Evolutionary conservation across 2,797 vertebrate genomes (phyloP).

Genomic region (Mallotus villosus): DNA sequence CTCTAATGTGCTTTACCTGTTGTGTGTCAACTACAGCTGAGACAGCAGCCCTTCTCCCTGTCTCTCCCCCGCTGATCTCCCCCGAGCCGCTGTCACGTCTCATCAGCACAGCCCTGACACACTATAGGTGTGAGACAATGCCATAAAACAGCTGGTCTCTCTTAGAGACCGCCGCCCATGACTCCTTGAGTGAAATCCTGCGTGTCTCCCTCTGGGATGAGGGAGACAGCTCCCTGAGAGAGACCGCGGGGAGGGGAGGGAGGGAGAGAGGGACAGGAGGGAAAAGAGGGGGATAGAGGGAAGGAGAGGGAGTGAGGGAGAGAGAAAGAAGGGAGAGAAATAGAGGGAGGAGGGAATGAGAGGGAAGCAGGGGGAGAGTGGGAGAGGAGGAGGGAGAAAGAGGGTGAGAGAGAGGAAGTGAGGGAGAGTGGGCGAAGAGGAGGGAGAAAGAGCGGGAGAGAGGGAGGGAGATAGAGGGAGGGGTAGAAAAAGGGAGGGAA

Average conservation of each 20-base stretch:
- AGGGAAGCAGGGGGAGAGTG: neutral
- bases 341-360: neutral
- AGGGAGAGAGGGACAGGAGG: neutral
- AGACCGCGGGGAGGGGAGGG: conserved; percentile 23
- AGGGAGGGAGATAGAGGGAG: conserved; percentile 11
- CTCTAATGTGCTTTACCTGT: too few species aligned
- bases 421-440: conserved; percentile 22
- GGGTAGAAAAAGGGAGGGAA: neutral
- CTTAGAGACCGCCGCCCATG: conserved; percentile 38
- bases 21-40: neutral
- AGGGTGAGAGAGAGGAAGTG: neutral
- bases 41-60: conserved; percentile 30
- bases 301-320: neutral
- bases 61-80: conserved; percentile 1
- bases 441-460: conserved; percentile 26
- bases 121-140: conserved; percentile 39
- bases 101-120: conserved; percentile 28
- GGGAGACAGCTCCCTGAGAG: neutral
- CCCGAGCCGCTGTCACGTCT: conserved; percentile 2
- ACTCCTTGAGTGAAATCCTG: conserved; percentile 40
- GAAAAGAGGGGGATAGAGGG: too few species aligned
- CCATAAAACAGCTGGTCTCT: conserved; percentile 38
- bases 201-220: neutral
- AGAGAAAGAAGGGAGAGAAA: neutral
- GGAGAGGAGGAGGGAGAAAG: neutral